Evolutionary conservation across 2,797 vertebrate species (phyloP), one percentile per base, ranked within the genome.

Genomic region (Choloepus didactylus): DNA sequence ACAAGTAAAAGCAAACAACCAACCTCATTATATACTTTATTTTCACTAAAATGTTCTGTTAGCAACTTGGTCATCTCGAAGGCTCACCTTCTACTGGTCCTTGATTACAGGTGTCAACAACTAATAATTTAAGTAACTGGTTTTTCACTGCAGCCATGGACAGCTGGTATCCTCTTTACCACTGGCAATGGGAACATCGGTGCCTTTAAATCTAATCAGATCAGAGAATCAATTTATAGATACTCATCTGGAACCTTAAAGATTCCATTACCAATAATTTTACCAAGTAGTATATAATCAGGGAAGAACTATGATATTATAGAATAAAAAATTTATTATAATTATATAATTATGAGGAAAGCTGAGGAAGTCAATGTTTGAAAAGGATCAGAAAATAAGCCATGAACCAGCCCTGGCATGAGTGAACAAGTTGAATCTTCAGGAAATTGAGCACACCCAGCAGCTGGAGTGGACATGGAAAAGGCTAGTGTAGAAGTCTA

Each of bases 31-130:
- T 69, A 21, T 3, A 59, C n/a, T 9, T 85, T 46, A 80, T 85
- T 87, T 96, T 91, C 44, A 77, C 31, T 59, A 69, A 27, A 14
- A 19, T 69, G 7, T 88, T 95, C 35, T 72, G 69, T 27, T n/a
- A 93, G 49, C 79, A 72, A 88, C 7, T 46, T 80, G 14, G 19
- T 82, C n/a, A 70, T 77, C 41, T 44, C 14, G 51, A 91, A 90
- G 21, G 23, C 38, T 85, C 83, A 21, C 12, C 12, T 91, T 21
- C 9, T 31, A 18, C 29, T 82, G 9, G 18, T 46, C 82, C 27
- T 83, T 73, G 23, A 27, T 82, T 79, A 64, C 1, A 91, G 18
- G 11, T 87, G 23, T n/a, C 49, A 56, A 54, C 49, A 76, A 35
- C 3, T 46, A n/a, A 80, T 51, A 35, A 88, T 75, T 67, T 76